A percentile compares a stretch with the other conserved stretches of the same genome.
These are phyloP conservation scores for Lacanobia wlatinum DNA, from an alignment of 2,888 invertebrate genomes.

Conservation along the genomic window DNA sequence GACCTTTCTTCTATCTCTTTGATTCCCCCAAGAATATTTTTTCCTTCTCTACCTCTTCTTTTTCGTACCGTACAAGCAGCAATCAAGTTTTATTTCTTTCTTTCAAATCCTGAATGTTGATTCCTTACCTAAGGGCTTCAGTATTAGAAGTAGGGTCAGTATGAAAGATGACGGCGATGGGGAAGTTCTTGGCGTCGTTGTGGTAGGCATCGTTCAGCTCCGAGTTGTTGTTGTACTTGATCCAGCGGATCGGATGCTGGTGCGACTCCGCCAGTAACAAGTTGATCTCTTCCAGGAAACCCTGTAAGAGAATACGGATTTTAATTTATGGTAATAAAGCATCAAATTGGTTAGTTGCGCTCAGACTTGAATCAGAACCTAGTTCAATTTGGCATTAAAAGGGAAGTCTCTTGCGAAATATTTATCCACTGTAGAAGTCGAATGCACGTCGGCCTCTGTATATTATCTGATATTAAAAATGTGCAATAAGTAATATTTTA, in stretches of 20 bases:
- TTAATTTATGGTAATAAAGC: background rate
- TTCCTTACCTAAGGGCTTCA: conserved; percentile 88
- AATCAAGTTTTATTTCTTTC: too few relatives aligned
- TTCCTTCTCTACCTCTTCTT: too few relatives aligned
- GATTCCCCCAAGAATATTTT: too few relatives aligned
- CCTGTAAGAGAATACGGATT: conserved; percentile 77
- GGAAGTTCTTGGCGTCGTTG: conserved; percentile 92
- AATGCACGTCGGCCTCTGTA: too few relatives aligned
- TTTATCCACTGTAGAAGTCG: background rate
- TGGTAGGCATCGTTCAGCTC: conserved; percentile 93
- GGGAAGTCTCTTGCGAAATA: background rate
- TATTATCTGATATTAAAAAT: background rate
- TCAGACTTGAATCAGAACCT: too few relatives aligned
- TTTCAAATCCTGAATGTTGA: background rate
- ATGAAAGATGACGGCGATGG: conserved; percentile 93
- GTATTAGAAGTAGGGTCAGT: conserved; percentile 82
- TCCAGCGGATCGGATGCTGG: conserved; percentile 92
- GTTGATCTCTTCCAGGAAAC: conserved; percentile 92
- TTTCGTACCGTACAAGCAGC: background rate
- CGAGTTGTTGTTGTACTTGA: conserved; percentile 92
- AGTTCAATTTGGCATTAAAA: too few relatives aligned
- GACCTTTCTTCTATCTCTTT: too few relatives aligned
- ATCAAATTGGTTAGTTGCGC: background rate
- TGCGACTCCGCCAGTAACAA: conserved; percentile 90
- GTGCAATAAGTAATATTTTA: background rate